phyloP scores from a whole-genome alignment of 2,797 vertebrate species.

The Melopsittacus undulatus region DNA sequence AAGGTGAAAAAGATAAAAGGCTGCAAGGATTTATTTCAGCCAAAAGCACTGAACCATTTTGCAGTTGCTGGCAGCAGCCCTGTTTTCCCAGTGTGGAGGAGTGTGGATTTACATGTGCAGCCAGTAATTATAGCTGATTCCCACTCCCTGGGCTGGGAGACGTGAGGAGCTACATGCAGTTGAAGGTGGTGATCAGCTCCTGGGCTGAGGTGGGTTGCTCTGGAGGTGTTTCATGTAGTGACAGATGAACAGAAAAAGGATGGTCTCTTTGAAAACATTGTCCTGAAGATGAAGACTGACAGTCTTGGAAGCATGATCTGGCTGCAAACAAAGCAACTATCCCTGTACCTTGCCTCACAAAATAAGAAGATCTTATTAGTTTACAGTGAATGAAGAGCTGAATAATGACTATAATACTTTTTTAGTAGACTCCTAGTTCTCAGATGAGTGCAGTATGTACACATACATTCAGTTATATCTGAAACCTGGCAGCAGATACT shows the following conservation, averaged over 20 bases:
- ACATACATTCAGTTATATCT: background rate
- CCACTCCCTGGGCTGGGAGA: background rate
- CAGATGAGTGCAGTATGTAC: background rate
- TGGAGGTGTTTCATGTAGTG: background rate
- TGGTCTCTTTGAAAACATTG: background rate
- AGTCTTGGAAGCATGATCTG: background rate
- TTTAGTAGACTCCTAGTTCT: background rate
- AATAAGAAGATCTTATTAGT: background rate
- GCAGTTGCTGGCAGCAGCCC: background rate
- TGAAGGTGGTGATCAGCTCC: background rate
- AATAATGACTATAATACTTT: background rate
- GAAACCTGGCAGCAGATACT: background rate
- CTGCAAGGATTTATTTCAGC: constrained; percentile 18
- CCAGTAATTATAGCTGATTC: constrained; percentile 18
- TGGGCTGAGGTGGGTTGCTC: background rate
- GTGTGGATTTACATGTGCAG: constrained; percentile 27
- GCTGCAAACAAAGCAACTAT: background rate
- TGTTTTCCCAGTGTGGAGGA: constrained; percentile 7
- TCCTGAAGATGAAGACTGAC: background rate
- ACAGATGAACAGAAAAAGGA: background rate
- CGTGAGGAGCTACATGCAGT: background rate
- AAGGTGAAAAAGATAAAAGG: constrained; percentile 50
- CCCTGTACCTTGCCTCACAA: background rate
- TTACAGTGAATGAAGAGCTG: background rate
- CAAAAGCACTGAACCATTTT: background rate